Base-by-base conservation (phyloP, 1,140 invertebrate genomes). In the Trichogramma pretiosum region DNA sequence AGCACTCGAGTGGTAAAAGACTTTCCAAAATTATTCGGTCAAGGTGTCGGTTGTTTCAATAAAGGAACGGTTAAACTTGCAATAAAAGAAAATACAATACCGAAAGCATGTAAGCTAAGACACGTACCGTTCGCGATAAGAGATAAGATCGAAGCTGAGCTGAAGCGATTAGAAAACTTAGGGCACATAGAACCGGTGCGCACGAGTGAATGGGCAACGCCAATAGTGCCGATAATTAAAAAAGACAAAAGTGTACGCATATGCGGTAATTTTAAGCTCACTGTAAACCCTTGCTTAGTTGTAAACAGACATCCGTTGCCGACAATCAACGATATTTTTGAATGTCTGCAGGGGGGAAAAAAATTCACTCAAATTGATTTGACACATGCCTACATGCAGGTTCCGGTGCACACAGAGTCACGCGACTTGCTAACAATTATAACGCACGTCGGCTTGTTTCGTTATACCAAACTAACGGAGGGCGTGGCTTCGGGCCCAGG, bases 401-500 rank as follows among this genome's bases (percentile, higher is more conserved):
- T 55, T n/a, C 46, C 48, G 10, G 41, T 55, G 1, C 23, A 40
- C 3, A 16, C 36, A 19, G 16, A 40, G n/a, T 48, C 37, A 11
- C 16, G 38, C 9, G 16, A 50, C 16, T 23, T 46, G 11, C 37
- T 16, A 47, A 54, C 48, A 19, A 54, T 54, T 16, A 41, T 48
- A 24, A 65, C 63, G 46, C 48, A 54, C 39, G 3, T 22, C 13
- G 37, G 59, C 40, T 39, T 28, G 57, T 64, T 38, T 52, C 26
- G 52, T 51, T 46, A 63, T 55, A 63, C 58, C 50, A 56, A 50
- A 50, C 34, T 59, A 50, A 48, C 52, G 7, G 63, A 57, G 41
- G 63, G 62, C 1, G 55, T 60, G 10, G 56, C 52, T 18, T 30
- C 58, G 46, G 58, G 61, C 38, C 65, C 68, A 14, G 64, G 62